Conservation (phyloP, 2,797 vertebrate species). For the Morus bassanus region DNA sequence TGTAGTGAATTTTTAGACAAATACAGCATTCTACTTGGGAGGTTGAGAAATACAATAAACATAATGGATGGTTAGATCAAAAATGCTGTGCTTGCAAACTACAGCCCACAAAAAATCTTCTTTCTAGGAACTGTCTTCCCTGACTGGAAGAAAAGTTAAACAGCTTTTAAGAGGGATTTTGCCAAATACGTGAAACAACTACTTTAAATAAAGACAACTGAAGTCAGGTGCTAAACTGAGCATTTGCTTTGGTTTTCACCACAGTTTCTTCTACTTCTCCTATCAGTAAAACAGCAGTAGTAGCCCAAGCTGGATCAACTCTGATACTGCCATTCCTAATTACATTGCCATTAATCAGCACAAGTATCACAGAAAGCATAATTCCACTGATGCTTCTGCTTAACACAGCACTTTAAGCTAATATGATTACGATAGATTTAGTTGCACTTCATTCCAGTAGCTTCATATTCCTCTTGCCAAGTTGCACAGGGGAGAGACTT, state of each 20-base stretch:
- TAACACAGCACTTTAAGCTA: background rate
- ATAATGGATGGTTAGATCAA: background rate
- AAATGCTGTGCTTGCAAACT: constrained; percentile 3
- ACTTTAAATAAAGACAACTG: background rate
- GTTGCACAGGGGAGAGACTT: background rate
- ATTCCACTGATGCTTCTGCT: background rate
- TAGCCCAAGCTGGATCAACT: background rate
- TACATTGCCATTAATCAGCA: background rate
- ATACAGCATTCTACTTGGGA: constrained; percentile 15
- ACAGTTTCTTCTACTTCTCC: background rate
- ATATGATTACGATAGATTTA: background rate
- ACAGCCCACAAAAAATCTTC: background rate
- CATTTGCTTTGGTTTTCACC: background rate
- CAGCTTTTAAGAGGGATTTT: background rate
- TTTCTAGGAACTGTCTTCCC: constrained; percentile 1
- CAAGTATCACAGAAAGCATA: background rate
- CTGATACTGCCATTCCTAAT: background rate
- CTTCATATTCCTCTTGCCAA: background rate
- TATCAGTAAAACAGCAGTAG: background rate
- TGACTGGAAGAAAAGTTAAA: background rate
- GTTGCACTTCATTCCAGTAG: background rate
- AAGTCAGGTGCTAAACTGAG: background rate
- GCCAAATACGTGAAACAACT: background rate
- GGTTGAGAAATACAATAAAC: background rate
- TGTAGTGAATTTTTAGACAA: constrained; percentile 13